A percentile compares a stretch with the other conserved stretches of the same genome.
Evolutionary conservation across 2,113 vertebrate species (phyloP).

Genomic region (Aplodontia rufa): DNA sequence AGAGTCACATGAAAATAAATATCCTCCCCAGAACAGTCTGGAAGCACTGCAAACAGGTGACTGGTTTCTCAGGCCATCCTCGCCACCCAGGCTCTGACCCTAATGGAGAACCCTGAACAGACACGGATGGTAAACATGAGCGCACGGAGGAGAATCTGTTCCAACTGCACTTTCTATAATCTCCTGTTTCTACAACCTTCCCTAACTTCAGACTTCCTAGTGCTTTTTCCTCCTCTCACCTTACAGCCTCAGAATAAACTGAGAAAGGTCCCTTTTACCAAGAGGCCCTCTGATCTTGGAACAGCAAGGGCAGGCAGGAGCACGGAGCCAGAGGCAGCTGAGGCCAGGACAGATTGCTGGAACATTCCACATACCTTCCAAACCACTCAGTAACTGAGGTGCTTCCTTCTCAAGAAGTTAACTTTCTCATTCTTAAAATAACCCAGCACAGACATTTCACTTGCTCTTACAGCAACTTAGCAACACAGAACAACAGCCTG

Average conservation of each 20-base stretch:
- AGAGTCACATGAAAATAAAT: background rate
- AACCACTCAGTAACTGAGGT: background rate
- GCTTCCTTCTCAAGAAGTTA: background rate
- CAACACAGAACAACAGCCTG: background rate
- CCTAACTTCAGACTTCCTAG: background rate
- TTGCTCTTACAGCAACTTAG: background rate
- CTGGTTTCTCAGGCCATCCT: background rate
- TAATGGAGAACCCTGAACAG: background rate
- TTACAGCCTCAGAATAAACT: background rate
- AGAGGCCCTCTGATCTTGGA: background rate
- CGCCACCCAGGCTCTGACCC: background rate
- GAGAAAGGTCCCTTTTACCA: background rate
- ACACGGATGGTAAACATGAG: background rate
- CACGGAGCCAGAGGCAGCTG: background rate
- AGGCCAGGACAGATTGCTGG: background rate
- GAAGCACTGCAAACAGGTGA: background rate
- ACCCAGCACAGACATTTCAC: background rate
- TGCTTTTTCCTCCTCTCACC: no score
- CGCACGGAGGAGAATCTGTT: background rate
- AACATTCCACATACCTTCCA: background rate
- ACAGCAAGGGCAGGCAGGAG: background rate
- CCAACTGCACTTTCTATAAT: background rate
- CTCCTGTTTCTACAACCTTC: background rate
- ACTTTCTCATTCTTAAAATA: background rate
- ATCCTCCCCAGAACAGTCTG: background rate